Base-by-base conservation (phyloP, 2,113 vertebrate species). In the Fukomys damarensis region DNA sequence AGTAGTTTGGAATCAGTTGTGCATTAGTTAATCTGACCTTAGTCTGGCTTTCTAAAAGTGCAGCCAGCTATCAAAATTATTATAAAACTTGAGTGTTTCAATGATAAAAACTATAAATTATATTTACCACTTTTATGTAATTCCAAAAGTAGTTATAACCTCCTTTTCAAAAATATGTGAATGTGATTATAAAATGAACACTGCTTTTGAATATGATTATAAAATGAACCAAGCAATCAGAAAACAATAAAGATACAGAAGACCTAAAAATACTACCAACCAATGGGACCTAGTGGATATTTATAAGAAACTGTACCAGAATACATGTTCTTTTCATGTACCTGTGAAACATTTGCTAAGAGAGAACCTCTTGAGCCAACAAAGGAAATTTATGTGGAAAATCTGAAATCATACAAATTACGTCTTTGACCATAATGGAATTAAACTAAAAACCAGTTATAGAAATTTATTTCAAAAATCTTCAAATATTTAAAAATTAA, bases 71-170 rank as follows among this genome's bases (percentile, higher is more conserved):
- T 66, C 61, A 91, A 74, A 66, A 84, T 56, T 54, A 43, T 54
- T 87, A 54, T 9, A 54, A 92, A 80, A 95, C 74, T 66, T 92
- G 59, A 83, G 1, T 81, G 46, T 95, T 68, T 30, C n/a, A 86
- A 86, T 88, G 54, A 20, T 83, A 77, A 85, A 30, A 87, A 58
- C 66, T 84, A 59, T 41, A 80, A 79, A 97, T 86, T 46, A 66
- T 88, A 22, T 43, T 83, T 92, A 83, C n/a, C 26, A 38, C 13
- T 88, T 94, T 93, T 81, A 86, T 83, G 35, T 94, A 88, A 72
- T 81, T 80, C n/a, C 58, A 91, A 79, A 95, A 79, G 43, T 79
- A 79, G 56, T 0, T 66, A 72, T 61, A 26, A 0, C 32, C 19
- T 96, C 54, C 58, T 86, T 94, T 92, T 46, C 4, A 91, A 95